Conservation (phyloP, 2,797 vertebrate species). For the Monodelphis domestica region DNA sequence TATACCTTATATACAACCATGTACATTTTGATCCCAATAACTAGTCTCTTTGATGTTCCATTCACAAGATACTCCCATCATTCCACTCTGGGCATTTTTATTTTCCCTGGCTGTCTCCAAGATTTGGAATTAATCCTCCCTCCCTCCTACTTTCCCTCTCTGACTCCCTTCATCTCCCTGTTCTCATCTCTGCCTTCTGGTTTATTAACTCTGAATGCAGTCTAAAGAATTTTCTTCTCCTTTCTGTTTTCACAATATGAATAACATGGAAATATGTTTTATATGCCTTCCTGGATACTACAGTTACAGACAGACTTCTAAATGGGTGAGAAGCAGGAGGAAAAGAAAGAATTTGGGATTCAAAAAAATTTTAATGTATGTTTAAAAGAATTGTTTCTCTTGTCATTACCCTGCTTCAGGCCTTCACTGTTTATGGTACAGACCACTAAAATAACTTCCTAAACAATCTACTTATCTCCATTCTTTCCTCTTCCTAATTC, state of each 20-base stretch:
- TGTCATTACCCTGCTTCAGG: background rate
- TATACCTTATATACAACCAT: background rate
- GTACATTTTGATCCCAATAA: background rate
- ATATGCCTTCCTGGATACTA: background rate
- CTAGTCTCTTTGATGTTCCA: background rate
- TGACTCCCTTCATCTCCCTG: too few relatives aligned
- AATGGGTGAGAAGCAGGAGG: background rate
- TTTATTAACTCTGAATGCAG: background rate
- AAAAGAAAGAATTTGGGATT: background rate
- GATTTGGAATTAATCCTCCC: too few relatives aligned
- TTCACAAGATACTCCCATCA: background rate
- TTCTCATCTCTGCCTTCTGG: background rate
- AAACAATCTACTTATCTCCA: background rate
- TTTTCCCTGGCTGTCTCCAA: background rate
- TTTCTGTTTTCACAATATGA: background rate
- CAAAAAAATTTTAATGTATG: background rate
- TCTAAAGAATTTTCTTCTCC: background rate
- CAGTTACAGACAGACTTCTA: background rate
- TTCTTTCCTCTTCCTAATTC: background rate
- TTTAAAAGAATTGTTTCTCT: background rate
- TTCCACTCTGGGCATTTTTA: background rate
- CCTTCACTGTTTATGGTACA: background rate
- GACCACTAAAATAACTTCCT: background rate
- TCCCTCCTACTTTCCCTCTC: too few relatives aligned
- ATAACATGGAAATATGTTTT: background rate